These are phyloP conservation scores for Strix occidentalis DNA, from an alignment of 2,797 vertebrate genomes.

Conservation along the genomic window DNA sequence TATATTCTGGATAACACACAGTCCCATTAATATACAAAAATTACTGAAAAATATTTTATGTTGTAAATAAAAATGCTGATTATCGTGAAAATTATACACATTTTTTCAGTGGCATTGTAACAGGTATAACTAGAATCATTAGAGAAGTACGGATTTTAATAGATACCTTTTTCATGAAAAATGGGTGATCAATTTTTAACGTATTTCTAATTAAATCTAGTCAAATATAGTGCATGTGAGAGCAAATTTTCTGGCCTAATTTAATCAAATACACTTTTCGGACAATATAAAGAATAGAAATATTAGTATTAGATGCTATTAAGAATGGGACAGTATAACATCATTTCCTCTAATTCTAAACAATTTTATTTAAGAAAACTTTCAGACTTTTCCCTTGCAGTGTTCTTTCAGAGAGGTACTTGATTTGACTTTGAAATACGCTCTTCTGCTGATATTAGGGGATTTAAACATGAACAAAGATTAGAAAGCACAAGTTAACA, in stretches of 20 bases:
- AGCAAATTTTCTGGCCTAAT: neutral
- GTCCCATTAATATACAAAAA: slow-evolving; percentile 4
- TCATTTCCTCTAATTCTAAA: neutral
- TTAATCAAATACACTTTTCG: neutral
- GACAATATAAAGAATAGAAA: neutral
- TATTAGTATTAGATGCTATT: neutral
- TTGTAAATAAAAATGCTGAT: slow-evolving; percentile 34
- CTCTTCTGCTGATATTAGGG: neutral
- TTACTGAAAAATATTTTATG: slow-evolving; percentile 10
- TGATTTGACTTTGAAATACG: slow-evolving; percentile 10
- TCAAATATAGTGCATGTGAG: neutral
- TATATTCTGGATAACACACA: slow-evolving; percentile 38
- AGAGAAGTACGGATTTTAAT: slow-evolving; percentile 7
- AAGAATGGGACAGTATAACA: neutral
- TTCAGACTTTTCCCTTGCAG: neutral
- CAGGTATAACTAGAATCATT: neutral
- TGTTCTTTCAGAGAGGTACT: neutral
- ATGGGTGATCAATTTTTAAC: neutral
- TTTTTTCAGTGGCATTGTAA: neutral
- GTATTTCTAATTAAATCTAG: neutral
- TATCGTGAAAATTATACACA: slow-evolving; percentile 3
- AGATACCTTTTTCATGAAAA: slow-evolving; percentile 8
- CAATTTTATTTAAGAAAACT: neutral
- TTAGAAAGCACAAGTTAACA: neutral
- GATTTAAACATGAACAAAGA: neutral